Conservation (phyloP, 1,140 invertebrate genomes). For the Bombus pascuorum region DNA sequence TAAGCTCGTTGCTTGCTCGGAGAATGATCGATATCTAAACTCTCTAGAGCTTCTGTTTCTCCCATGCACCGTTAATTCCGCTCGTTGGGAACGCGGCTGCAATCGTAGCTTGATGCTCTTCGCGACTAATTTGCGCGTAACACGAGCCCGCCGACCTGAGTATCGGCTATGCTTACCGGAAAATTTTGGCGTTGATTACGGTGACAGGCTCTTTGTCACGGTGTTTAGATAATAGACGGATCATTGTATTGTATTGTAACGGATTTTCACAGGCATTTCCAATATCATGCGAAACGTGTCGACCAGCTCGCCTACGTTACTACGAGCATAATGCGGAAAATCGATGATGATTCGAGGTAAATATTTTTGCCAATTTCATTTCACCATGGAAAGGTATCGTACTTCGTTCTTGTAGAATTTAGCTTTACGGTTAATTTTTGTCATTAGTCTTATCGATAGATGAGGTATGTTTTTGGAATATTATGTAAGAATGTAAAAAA, state of each 20-base stretch:
- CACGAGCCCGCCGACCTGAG: constrained; percentile 53
- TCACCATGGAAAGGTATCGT: neutral
- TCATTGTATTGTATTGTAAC: constrained; percentile 66
- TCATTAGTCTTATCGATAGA: neutral
- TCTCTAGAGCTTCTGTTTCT: constrained; percentile 22
- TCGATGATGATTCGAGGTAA: neutral
- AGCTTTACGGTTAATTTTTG: neutral
- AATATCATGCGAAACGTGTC: constrained; percentile 46
- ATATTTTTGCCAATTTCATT: neutral
- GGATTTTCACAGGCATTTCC: constrained; percentile 56
- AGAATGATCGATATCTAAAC: constrained; percentile 30
- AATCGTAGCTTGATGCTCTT: constrained; percentile 37
- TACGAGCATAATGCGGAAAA: neutral
- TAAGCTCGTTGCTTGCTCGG: neutral
- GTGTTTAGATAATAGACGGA: constrained; percentile 65
- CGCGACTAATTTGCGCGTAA: constrained; percentile 61
- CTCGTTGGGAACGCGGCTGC: constrained; percentile 38
- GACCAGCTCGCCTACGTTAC: constrained; percentile 6
- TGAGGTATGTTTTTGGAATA: neutral
- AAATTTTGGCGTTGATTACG: constrained; percentile 63
- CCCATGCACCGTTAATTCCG: constrained; percentile 41
- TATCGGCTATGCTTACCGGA: constrained; percentile 51
- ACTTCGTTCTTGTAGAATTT: neutral
- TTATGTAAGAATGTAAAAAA: neutral
- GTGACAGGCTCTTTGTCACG: constrained; percentile 58